A percentile compares a stretch with the other conserved stretches of the same genome.
These are phyloP conservation scores for Gonioctena quinquepunctata DNA, from an alignment of 1,140 invertebrate genomes.

Conservation along the genomic window DNA sequence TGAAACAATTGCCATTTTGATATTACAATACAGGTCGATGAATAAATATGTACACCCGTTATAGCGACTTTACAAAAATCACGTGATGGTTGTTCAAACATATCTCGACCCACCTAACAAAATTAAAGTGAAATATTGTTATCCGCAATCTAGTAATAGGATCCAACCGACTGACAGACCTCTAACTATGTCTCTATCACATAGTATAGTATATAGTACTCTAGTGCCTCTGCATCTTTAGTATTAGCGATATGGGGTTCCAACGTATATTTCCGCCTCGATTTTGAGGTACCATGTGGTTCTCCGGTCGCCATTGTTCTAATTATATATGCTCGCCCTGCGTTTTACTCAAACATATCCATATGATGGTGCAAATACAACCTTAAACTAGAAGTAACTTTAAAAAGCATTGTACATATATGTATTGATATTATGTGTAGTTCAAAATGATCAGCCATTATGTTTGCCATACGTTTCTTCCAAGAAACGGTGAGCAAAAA, in stretches of 20 bases:
- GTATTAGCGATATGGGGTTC: constrained; percentile 42
- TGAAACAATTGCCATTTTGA: not conserved
- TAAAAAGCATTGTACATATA: constrained; percentile 29
- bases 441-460: not conserved
- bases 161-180: not conserved
- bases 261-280: constrained; percentile 10
- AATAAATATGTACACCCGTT: too few species aligned
- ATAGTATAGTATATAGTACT: constrained; percentile 42
- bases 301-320: not conserved
- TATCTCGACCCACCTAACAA: too few species aligned
- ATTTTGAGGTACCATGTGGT: not conserved
- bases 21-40: not conserved
- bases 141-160: too few species aligned
- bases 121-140: too few species aligned
- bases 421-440: constrained; percentile 21
- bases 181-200: not conserved
- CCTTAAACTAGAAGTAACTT: constrained; percentile 33
- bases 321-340: constrained; percentile 22
- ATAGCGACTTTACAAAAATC: too few species aligned
- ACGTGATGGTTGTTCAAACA: too few species aligned
- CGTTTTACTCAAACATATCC: constrained; percentile 50
- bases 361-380: constrained; percentile 48
- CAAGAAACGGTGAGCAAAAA: not conserved
- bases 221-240: constrained; percentile 52
- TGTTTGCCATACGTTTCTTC: not conserved